phyloP scores from a whole-genome alignment of 2,113 vertebrate species.

The Pogonocichla stellata region DNA sequence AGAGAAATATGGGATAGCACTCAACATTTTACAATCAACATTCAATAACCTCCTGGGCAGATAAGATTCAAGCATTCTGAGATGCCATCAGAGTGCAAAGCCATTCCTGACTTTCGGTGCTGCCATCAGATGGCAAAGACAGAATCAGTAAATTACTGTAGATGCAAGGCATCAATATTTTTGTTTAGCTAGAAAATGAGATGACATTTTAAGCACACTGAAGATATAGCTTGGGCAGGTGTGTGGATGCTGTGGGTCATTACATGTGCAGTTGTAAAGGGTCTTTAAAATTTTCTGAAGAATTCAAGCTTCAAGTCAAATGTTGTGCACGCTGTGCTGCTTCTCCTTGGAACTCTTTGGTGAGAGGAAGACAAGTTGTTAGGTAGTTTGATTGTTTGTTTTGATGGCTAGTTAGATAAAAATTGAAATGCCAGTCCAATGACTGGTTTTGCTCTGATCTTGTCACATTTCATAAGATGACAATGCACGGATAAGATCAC shows the following conservation, averaged over 20 bases:
- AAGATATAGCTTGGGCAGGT: background rate
- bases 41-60: background rate
- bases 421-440: background rate
- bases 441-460: background rate
- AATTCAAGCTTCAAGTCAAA: background rate
- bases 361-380: background rate
- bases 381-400: background rate
- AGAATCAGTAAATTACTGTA: constrained; percentile 17
- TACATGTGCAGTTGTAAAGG: background rate
- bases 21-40: background rate
- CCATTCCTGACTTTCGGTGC: background rate
- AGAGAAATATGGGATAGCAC: background rate
- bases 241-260: background rate
- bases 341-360: background rate
- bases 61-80: background rate
- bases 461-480: background rate
- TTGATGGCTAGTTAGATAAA: background rate
- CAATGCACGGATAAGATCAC: background rate
- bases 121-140: background rate
- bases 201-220: background rate
- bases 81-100: background rate
- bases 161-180: background rate
- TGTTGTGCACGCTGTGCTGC: background rate
- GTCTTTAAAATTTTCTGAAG: background rate
- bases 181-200: constrained; percentile 16